A percentile compares a stretch with the other conserved stretches of the same genome.
These are phyloP conservation scores for Lepilemur septentrionalis DNA, from an alignment of 2,797 vertebrate genomes.

Conservation along the genomic window DNA sequence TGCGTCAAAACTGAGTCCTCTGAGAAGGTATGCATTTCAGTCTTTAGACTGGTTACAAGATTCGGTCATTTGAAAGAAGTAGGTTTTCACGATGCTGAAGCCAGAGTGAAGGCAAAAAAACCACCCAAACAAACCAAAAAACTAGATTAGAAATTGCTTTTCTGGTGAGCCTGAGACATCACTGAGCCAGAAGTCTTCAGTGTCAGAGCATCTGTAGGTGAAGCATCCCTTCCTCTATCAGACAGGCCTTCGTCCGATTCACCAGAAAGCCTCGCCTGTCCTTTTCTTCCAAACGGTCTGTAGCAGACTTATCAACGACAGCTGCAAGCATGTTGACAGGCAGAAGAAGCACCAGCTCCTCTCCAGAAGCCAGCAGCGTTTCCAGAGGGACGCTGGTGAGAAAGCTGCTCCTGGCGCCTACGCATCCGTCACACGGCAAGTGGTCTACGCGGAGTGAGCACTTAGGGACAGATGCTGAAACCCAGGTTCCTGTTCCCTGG, in stretches of 20 bases:
- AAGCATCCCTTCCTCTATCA: slow-evolving; percentile 91
- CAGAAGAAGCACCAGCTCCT: slow-evolving; percentile 84
- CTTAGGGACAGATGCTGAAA: slow-evolving; percentile 77
- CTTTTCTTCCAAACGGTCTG: slow-evolving; percentile 90
- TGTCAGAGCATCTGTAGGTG: slow-evolving; percentile 90
- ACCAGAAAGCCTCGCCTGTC: slow-evolving; percentile 92
- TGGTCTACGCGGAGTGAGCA: slow-evolving; percentile 77
- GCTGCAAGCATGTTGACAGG: slow-evolving; percentile 86
- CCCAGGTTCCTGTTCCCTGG: slow-evolving; percentile 88
- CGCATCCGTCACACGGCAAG: slow-evolving; percentile 83
- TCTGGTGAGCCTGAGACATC: slow-evolving; percentile 88
- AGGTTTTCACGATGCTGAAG: slow-evolving; percentile 91
- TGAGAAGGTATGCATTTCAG: slow-evolving; percentile 91
- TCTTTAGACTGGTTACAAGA: slow-evolving; percentile 92
- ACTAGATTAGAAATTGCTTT: slow-evolving; percentile 92
- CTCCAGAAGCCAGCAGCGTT: slow-evolving; percentile 87
- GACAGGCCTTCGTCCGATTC: slow-evolving; percentile 93
- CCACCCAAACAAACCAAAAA: neutral
- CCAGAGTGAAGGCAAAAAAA: slow-evolving; percentile 90
- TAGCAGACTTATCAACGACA: slow-evolving; percentile 76
- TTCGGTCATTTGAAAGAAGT: slow-evolving; percentile 91
- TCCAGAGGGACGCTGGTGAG: slow-evolving; percentile 91
- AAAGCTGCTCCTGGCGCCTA: slow-evolving; percentile 90
- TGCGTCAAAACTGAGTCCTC: slow-evolving; percentile 92
- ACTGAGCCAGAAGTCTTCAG: slow-evolving; percentile 88